Percentiles rank a stretch among this genome's conserved stretches.
phyloP scores from a whole-genome alignment of 64 coral and sea anemone genomes.

The Pachyseris speciosa region DNA sequence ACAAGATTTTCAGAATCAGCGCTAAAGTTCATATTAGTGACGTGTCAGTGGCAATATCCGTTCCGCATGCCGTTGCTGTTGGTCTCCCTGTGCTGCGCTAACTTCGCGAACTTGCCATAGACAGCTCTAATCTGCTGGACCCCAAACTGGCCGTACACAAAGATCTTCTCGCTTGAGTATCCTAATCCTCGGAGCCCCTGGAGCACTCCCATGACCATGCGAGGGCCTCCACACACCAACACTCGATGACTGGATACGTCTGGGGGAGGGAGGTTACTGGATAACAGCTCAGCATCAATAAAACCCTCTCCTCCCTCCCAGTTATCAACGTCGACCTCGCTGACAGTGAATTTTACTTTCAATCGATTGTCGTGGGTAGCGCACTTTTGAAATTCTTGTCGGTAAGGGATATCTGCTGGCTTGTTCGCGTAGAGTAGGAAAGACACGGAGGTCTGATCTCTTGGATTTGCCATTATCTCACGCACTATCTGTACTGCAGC shows the following conservation, averaged over 20 bases:
- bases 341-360: constrained; percentile 29
- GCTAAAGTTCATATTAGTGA: too few relatives aligned
- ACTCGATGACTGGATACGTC: constrained; percentile 34
- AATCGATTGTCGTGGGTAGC: background rate
- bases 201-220: constrained; percentile 37
- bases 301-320: constrained; percentile 72
- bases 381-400: constrained; percentile 31
- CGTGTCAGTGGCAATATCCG: background rate
- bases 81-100: constrained; percentile 25
- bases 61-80: background rate
- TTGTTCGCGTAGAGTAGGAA: constrained; percentile 19
- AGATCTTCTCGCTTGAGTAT: constrained; percentile 53
- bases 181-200: constrained; percentile 35
- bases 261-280: constrained; percentile 25
- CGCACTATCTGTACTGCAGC: constrained; percentile 52
- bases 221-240: constrained; percentile 55
- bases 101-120: constrained; percentile 36
- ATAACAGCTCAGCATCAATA: constrained; percentile 47
- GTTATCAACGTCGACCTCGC: constrained; percentile 20
- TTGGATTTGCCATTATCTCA: constrained; percentile 20
- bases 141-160: constrained; percentile 69
- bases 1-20: too few relatives aligned
- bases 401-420: constrained; percentile 36
- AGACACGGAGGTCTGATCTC: background rate
- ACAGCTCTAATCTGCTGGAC: constrained; percentile 55